phyloP scores from a whole-genome alignment of 2,113 vertebrate genomes.

The Sula dactylatra region DNA sequence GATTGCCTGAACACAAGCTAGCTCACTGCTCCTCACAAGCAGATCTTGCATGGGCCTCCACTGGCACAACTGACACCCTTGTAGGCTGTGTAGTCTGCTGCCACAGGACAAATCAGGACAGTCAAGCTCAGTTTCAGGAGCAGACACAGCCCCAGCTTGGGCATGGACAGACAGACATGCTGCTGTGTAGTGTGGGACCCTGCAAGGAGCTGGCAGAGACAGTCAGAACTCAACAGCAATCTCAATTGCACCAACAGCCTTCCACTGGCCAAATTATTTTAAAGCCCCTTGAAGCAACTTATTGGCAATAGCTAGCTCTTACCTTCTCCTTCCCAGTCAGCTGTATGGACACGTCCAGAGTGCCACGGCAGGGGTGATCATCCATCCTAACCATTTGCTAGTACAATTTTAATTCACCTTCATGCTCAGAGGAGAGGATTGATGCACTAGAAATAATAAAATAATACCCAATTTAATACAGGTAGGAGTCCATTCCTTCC shows the following conservation, averaged over 20 bases:
- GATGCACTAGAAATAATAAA: background rate
- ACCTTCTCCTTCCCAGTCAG: background rate
- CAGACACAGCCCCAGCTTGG: background rate
- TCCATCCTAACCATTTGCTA: background rate
- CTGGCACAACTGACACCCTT: background rate
- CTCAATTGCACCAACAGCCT: background rate
- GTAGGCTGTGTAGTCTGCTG: background rate
- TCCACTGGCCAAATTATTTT: background rate
- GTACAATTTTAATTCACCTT: background rate
- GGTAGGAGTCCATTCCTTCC: background rate
- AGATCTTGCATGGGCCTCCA: background rate
- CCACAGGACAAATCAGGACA: background rate
- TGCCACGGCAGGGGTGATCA: background rate
- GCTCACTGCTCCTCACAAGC: background rate
- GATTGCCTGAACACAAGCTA: background rate
- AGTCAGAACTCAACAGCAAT: accelerated
- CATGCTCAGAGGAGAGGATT: accelerated
- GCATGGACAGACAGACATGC: background rate
- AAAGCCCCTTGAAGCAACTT: background rate
- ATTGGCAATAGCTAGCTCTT: background rate
- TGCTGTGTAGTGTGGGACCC: background rate
- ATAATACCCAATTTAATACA: background rate
- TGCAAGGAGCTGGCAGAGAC: background rate
- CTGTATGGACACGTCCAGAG: accelerated
- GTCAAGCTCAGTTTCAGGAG: background rate